phyloP scores from a whole-genome alignment of 2,888 invertebrate species.

The Drosophila imparisetae region DNA sequence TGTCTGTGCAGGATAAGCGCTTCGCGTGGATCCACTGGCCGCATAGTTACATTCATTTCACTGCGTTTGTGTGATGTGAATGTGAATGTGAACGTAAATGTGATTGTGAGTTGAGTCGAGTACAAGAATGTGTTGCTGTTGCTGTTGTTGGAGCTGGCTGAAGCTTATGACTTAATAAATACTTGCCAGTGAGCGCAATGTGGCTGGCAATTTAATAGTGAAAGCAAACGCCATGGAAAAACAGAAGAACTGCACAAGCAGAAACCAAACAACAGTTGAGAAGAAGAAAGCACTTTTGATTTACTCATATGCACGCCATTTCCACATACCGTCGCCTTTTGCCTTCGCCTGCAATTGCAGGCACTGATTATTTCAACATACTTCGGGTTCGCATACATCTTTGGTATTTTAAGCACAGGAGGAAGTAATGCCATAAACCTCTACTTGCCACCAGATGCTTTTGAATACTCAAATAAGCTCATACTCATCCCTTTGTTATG shows the following conservation, averaged over 20 bases:
- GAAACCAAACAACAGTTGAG: constrained; percentile 1
- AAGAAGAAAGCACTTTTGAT: constrained; percentile 51
- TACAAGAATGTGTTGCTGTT: not conserved
- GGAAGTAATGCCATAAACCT: constrained; percentile 1
- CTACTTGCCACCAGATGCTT: constrained; percentile 7
- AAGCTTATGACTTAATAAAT: constrained; percentile 76
- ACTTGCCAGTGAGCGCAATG: constrained; percentile 71
- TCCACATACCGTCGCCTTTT: constrained; percentile 6
- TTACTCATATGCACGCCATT: constrained; percentile 53
- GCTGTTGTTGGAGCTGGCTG: constrained; percentile 22
- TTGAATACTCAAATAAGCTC: not conserved
- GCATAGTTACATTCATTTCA: constrained; percentile 21
- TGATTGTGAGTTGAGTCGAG: constrained; percentile 10
- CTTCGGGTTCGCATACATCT: not conserved
- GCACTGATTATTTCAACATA: constrained; percentile 37
- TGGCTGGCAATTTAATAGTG: constrained; percentile 78
- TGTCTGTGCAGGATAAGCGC: constrained; percentile 17
- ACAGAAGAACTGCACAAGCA: constrained; percentile 21
- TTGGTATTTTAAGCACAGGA: constrained; percentile 14
- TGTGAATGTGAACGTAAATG: constrained; percentile 3
- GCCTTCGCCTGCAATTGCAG: constrained; percentile 1
- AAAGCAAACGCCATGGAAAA: constrained; percentile 64
- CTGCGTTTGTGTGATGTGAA: constrained; percentile 22
- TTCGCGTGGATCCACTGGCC: constrained; percentile 24
- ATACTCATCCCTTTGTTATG: not conserved